Base-by-base conservation (phyloP, 2,888 invertebrate species). In the Cynaeus angustus region DNA sequence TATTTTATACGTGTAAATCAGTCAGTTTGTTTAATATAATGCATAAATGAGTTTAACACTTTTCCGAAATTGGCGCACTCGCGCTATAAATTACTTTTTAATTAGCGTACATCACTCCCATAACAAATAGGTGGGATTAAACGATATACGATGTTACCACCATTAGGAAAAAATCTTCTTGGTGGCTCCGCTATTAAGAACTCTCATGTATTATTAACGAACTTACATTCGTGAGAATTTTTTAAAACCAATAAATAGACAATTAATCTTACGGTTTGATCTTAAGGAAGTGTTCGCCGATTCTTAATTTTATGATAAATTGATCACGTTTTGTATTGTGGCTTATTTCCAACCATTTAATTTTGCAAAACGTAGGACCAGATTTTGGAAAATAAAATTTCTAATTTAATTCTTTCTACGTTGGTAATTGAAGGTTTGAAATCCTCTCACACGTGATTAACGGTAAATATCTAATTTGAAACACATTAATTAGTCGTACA, bases 1-100 rank as follows among this genome's bases (percentile, higher is more conserved):
- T 68, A 72, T 70, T 72, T 74, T 68, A 74, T 70, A 45, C 33
- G 55, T 65, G 72, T 72, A 74, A 74, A 74, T 75, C 70, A 66
- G 58, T 73, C 72, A 59, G 66, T 73, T 66, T 66, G 64, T 68
- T 61, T 48, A 38, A 62, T 62, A 38, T 33, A 38, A 55, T 50
- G 48, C 48, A 62, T 50, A 62, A 62, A 62, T 62, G 48, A 33
- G 50, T 62, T 64, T 53, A 64, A 48, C 43, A 53, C 41, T 46
- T 45, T 64, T 26, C 21, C 43, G 46, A 55, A 65, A 65, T 65
- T 55, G 65, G 52, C 43, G 41, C 46, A 61, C 16, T 37, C 37
- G 5, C 33, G 61, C 48, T 37, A 37, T 61, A 61, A 61, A 61
- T 61, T 14, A 46, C 12, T 10, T 37, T 46, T 59, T 59, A 59